These are phyloP conservation scores for Drosophila truncata DNA, from an alignment of 1,140 invertebrate species.

Conservation along the genomic window DNA sequence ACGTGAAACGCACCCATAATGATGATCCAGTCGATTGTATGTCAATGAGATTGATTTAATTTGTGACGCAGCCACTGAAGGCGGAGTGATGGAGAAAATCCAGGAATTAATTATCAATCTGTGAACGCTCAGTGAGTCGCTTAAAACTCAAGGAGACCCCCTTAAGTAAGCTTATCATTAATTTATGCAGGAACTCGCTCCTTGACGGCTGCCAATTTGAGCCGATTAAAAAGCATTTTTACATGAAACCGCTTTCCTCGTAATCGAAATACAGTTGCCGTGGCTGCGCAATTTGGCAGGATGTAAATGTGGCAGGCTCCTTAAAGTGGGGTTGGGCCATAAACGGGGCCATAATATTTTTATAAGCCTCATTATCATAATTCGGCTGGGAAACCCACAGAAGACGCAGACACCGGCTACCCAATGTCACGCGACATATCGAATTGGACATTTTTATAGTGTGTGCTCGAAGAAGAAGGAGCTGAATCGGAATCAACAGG, in stretches of 20 bases:
- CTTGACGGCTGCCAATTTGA: conserved; percentile 38
- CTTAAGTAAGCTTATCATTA: conserved; percentile 42
- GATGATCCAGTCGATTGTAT: conserved; percentile 35
- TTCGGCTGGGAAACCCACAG: conserved; percentile 1
- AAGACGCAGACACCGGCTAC: conserved; percentile 2
- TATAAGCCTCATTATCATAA: conserved; percentile 45
- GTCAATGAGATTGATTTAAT: conserved; percentile 47
- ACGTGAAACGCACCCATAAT: conserved; percentile 38
- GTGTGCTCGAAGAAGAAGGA: not conserved
- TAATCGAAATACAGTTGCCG: conserved; percentile 32
- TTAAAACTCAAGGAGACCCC: conserved; percentile 18
- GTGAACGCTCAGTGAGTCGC: conserved; percentile 1
- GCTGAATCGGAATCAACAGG: conserved; percentile 1
- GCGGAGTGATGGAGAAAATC: not conserved
- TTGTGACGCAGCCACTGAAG: not conserved
- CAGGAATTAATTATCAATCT: conserved; percentile 43
- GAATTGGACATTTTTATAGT: conserved; percentile 36
- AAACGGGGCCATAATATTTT: conserved; percentile 47
- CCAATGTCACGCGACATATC: conserved; percentile 33
- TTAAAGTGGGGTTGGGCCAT: conserved; percentile 6
- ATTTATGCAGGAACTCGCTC: conserved; percentile 37
- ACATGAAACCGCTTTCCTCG: conserved; percentile 20
- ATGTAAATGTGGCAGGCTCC: not conserved
- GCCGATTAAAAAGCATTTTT: conserved; percentile 43
- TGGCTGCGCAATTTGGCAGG: conserved; percentile 1